These are phyloP conservation scores for Halichondria panicea DNA, from an alignment of 37 sponge, comb jelly and placozoan genomes.

Conservation along the genomic window DNA sequence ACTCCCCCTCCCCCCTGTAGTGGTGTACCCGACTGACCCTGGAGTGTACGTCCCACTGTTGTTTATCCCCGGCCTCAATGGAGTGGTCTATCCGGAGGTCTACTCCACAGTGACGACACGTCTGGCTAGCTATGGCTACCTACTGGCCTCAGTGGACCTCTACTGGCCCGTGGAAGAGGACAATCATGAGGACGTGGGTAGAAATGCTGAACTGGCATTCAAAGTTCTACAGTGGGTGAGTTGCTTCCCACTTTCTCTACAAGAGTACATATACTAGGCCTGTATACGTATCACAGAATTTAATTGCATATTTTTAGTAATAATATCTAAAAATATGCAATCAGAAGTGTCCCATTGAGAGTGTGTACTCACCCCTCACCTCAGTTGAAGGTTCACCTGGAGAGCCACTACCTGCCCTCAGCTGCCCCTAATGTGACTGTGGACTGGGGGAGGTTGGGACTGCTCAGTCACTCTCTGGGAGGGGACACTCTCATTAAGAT, in stretches of 20 bases:
- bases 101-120: constrained; percentile 36
- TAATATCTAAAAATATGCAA: too few species aligned
- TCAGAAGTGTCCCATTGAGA: too few species aligned
- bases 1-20: constrained; percentile 12
- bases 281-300: too few species aligned
- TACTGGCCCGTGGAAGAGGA: constrained; percentile 8
- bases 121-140: constrained; percentile 50
- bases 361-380: too few species aligned
- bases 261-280: neutral
- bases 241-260: neutral
- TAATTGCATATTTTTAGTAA: too few species aligned
- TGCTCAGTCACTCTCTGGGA: constrained; percentile 53
- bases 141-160: constrained; percentile 33
- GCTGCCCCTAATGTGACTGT: constrained; percentile 24
- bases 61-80: constrained; percentile 57
- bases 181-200: neutral
- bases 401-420: constrained; percentile 13
- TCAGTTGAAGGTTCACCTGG: constrained; percentile 34
- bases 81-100: constrained; percentile 25
- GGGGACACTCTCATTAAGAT: constrained; percentile 36
- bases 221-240: constrained; percentile 49
- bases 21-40: constrained; percentile 43
- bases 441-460: constrained; percentile 48
- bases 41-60: constrained; percentile 53
- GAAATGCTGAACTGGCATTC: neutral